Conservation (phyloP, 2,888 invertebrate genomes). For the Cryptus armator region DNA sequence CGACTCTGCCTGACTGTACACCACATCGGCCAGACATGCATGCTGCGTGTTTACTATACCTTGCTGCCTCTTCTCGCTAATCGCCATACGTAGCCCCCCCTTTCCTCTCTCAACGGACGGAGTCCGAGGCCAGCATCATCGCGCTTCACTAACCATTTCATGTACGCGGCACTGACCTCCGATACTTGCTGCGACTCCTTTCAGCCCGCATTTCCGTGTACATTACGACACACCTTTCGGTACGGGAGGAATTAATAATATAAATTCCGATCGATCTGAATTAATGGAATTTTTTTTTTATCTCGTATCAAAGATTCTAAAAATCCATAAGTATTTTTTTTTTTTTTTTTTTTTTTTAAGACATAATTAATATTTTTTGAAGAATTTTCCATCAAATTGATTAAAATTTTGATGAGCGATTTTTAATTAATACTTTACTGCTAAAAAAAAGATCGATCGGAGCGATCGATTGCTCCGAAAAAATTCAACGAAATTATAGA, state of each 20-base stretch:
- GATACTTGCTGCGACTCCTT: slow-evolving; percentile 60
- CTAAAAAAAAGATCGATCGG: too few relatives aligned
- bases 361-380: too few relatives aligned
- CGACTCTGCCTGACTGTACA: slow-evolving; percentile 27
- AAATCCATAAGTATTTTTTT: background rate
- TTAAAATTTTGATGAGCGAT: too few relatives aligned
- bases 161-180: slow-evolving; percentile 83
- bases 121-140: slow-evolving; percentile 54
- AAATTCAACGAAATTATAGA: too few relatives aligned
- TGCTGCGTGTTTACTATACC: slow-evolving; percentile 36
- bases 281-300: background rate
- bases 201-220: slow-evolving; percentile 3
- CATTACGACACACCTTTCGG: slow-evolving; percentile 27
- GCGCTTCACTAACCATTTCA: slow-evolving; percentile 82
- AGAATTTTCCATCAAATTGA: too few relatives aligned
- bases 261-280: background rate
- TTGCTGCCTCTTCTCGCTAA: slow-evolving; percentile 51
- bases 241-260: background rate
- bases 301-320: background rate
- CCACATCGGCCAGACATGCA: slow-evolving; percentile 42
- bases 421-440: too few relatives aligned
- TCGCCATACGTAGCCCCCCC: slow-evolving; percentile 61
- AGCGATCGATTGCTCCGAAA: too few relatives aligned
- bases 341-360: too few relatives aligned
- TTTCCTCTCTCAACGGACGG: slow-evolving; percentile 52